Evolutionary conservation across 1,140 invertebrate genomes (phyloP).

Genomic region (Drosophila burlai): DNA sequence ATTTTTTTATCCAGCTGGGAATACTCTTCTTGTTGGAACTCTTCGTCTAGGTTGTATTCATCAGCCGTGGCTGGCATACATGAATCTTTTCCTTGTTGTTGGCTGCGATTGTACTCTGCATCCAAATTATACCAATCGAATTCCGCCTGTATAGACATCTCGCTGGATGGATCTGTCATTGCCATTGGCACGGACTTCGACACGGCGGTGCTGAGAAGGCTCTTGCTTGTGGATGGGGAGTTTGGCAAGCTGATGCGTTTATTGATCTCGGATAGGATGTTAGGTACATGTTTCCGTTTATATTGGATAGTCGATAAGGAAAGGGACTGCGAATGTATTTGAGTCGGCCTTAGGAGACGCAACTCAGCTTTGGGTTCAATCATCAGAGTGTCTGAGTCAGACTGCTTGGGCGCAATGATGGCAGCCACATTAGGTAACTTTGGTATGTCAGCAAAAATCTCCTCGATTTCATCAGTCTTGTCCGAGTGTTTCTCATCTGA

Average conservation of each 20-base stretch:
- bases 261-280: conserved; percentile 78
- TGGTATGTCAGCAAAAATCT: conserved; percentile 86
- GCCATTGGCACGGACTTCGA: conserved; percentile 34
- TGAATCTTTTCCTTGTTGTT: conserved; percentile 13
- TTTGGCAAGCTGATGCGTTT: conserved; percentile 68
- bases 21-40: conserved; percentile 58
- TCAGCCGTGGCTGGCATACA: conserved; percentile 45
- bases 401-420: conserved; percentile 85
- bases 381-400: conserved; percentile 48
- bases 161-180: conserved; percentile 32
- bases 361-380: conserved; percentile 56
- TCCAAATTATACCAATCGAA: conserved; percentile 85
- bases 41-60: conserved; percentile 82
- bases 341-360: conserved; percentile 20
- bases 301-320: conserved; percentile 37
- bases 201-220: conserved; percentile 29
- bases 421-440: conserved; percentile 87
- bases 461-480: conserved; percentile 82
- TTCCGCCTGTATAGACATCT: conserved; percentile 75
- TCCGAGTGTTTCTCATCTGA: conserved; percentile 65
- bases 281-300: conserved; percentile 76
- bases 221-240: conserved; percentile 61
- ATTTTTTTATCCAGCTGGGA: conserved; percentile 9
- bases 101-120: conserved; percentile 76
- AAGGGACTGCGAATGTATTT: conserved; percentile 1